Evolutionary conservation across 2,113 vertebrate genomes (phyloP), one percentile per base, ranked within the genome.

Genomic region (Progne subis): DNA sequence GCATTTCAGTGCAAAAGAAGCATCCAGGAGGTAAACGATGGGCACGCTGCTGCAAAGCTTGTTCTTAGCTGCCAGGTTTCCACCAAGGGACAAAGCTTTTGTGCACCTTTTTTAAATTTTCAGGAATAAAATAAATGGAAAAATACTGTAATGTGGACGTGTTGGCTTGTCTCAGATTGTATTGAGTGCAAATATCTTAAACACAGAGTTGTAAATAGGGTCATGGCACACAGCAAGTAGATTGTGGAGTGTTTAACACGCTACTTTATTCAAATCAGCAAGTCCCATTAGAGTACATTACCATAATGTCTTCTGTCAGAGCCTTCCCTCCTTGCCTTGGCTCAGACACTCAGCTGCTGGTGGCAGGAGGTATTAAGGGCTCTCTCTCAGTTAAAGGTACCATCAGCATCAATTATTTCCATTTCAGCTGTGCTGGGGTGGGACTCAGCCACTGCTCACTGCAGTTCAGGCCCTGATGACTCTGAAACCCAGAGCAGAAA

Each of bases 331-430:
- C 56, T 19, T 69, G 88, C 95, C 82, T 82, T 13, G 87, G 60
- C 86, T 68, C 76, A 57, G 67, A 59, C 90, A 46, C 83, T 24
- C 70, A 75, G 77, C 94, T 77, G 90, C 87, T 88, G 31, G 41
- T 92, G 83, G 91, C 93, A 60, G 41, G 61, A 71, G 86, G 74
- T 12, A 14, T 65, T 52, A 77, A 64, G 79, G 78, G 1, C 63
- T 69, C 87, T 49, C 43, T 64, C 89, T 68, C 78, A 21, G 41
- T 8, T 82, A 39, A 86, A 93, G 91, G 94, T 69, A 64, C 24
- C 60, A 92, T 81, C 47, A 21, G 70, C 90, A 86, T 47, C 78
- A 56, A 92, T 96, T 96, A 96, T 84, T 97, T 97, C 96, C 92
- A 79, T 89, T 86, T 95, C 95, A 83, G 49, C 74, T 78, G 47